Conservation (phyloP, 1,140 invertebrate species). For the Papilio glaucus region DNA sequence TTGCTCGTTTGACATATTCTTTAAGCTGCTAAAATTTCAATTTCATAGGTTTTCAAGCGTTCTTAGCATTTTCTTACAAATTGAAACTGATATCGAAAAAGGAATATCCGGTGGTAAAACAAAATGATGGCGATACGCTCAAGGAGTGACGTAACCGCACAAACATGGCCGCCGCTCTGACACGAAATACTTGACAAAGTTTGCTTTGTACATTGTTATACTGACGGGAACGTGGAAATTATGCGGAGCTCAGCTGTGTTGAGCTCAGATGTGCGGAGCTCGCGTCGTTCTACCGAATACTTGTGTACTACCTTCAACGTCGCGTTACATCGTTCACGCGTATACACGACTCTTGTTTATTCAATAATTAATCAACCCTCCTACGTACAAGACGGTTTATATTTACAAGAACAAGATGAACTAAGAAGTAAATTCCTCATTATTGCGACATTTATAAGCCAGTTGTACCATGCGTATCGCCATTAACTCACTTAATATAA, state of each 20-base stretch:
- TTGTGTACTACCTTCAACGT: background rate
- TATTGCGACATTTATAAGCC: background rate
- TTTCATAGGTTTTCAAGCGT: too few relatives aligned
- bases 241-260: constrained; percentile 6
- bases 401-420: background rate
- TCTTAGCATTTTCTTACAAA: too few relatives aligned
- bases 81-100: background rate
- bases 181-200: constrained; percentile 28
- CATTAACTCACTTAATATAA: background rate
- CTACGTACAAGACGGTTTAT: background rate
- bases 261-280: background rate
- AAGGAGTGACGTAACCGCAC: constrained; percentile 28
- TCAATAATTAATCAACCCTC: constrained; percentile 11
- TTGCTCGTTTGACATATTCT: too few relatives aligned
- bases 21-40: too few relatives aligned
- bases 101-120: background rate
- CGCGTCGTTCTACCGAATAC: background rate
- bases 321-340: background rate
- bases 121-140: background rate
- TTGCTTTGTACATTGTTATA: constrained; percentile 33
- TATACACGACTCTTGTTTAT: background rate
- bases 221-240: constrained; percentile 3
- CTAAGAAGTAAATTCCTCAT: background rate
- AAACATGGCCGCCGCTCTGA: constrained; percentile 27
- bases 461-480: background rate